Base-by-base conservation (phyloP, 2,888 invertebrate species). In the Choristoneura rosaceana region DNA sequence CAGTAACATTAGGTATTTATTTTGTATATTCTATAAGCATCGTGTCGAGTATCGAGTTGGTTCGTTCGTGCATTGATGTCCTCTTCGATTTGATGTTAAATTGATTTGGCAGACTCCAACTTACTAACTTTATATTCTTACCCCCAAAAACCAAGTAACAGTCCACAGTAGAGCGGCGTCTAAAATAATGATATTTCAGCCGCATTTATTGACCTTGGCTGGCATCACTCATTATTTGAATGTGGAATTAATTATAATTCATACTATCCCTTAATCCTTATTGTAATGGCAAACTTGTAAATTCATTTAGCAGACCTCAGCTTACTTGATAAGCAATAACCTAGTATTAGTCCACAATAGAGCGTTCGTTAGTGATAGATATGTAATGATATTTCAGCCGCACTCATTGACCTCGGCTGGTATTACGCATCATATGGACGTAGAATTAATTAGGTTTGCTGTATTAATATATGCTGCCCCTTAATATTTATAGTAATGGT, bases 381-480 rank as follows among this genome's bases (percentile, higher is more conserved):
- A 34, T 4, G 41, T 67, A 68, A 64, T 68, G 68, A 70, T 68
- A 50, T 60, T 59, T 58, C 60, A 67, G 69, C 58, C 45, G 67
- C 71, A 43, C 43, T 80, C 59, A 59, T 67, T 38, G 79, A 84
- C 62, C 69, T 43, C 61, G n/a, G 47, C 33, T 45, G 61, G 17
- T 60, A 17, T 62, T 74, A 58, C 80, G 78, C 81, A 79, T 80
- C 67, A 59, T 67, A 25, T 80, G 78, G 84, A 87, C 69, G 88
- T 84, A 83, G 84, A 84, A 86, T 87, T 88, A 91, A 91, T 87
- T 92, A 88, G 89, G 89, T 90, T 90, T 88, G 89, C 87, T 88
- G 87, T 79, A 86, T 84, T 25, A 85, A 67, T 61, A 45, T 14
- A 61, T 17, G 83, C 87, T 43, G 10, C 2, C 10, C 43, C 12